These are phyloP conservation scores for Drosophila emarginata DNA, from an alignment of 2,888 invertebrate species.

Conservation along the genomic window DNA sequence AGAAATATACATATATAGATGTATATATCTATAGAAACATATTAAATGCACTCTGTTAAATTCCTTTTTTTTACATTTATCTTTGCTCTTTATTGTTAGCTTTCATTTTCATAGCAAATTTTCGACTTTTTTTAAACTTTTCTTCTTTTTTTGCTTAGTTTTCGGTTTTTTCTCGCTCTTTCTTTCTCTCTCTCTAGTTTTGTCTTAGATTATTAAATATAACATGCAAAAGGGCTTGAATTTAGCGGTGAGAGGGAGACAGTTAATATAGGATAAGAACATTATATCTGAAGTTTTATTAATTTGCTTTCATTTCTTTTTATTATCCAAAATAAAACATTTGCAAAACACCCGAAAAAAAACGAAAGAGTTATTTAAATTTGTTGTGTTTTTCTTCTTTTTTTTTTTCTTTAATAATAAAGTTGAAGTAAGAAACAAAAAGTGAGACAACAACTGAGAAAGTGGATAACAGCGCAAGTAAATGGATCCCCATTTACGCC, in stretches of 20 bases:
- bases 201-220: conserved; percentile 38
- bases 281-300: background rate
- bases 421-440: conserved; percentile 6
- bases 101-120: conserved; percentile 5
- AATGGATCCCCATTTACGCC: background rate
- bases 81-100: conserved; percentile 11
- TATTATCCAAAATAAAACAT: background rate
- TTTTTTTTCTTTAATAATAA: conserved; percentile 23
- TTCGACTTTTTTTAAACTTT: conserved; percentile 5
- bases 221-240: conserved; percentile 30
- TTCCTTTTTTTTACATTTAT: background rate
- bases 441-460: background rate
- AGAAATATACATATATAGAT: background rate
- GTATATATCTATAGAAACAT: background rate
- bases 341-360: background rate
- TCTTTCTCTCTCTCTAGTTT: background rate
- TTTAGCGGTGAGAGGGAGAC: conserved; percentile 9
- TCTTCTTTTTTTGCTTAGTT: conserved; percentile 14
- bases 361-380: background rate
- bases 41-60: background rate
- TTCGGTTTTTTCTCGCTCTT: conserved; percentile 26
- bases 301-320: background rate
- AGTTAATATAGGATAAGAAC: background rate
- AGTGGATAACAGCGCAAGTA: background rate
- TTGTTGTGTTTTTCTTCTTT: conserved; percentile 15